Base-by-base conservation (phyloP, 2,888 invertebrate species). In the Cryptocheilus praepositus region DNA sequence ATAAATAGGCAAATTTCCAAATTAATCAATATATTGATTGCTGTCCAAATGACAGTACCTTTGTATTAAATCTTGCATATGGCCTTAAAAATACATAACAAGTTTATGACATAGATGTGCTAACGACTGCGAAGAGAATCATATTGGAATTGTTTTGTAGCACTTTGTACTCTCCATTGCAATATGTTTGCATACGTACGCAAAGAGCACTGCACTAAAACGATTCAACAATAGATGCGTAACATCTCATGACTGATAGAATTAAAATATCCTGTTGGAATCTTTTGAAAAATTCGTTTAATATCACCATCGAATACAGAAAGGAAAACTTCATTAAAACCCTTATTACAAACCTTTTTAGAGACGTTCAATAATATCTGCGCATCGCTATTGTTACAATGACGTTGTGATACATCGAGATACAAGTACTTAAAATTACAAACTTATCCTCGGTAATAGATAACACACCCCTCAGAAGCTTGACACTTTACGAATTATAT, bases 91-190 rank as follows among this genome's bases (percentile, higher is more conserved):
- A 81, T 69, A 69, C 77, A 77, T 77, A 77, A 80, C 64, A 74
- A 74, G 73, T 59, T 71, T 61, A 64, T 73, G 69, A 71, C 61
- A 64, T 75, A 82, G 67, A 73, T 74, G 64, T 73, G 66, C 78
- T 73, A 74, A 75, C 61, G 45, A 72, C 57, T 77, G 64, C 64
- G 74, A 74, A 71, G 73, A 67, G 72, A 77, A 76, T 75, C 76
- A 64, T 81, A 81, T 84, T 81, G 83, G 81, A 83, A 81, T 83
- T 83, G 80, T 83, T 83, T 83, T 81, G 76, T 81, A 81, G 82
- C 81, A 81, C 76, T 84, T 80, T 81, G 74, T 81, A 79, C 81
- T 80, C 80, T 82, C 79, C 76, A 79, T 80, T 81, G 78, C 74
- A 71, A 78, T 79, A 77, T 73, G 80, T 77, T 80, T 81, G 73